Base-by-base conservation (phyloP, 2,797 vertebrate genomes). In the Ataeniobius toweri region DNA sequence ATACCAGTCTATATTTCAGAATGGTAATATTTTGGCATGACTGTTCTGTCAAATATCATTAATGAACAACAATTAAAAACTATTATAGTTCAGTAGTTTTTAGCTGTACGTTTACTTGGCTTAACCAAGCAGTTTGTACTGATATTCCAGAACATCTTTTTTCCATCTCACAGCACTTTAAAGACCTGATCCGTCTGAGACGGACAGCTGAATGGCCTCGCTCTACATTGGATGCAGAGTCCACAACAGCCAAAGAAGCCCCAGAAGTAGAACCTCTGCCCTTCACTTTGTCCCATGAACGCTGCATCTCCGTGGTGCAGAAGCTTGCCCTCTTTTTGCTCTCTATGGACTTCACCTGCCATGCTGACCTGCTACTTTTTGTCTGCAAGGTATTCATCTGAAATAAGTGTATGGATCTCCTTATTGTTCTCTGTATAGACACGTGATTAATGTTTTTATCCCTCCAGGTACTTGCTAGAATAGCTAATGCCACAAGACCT, bases 341-440 rank as follows among this genome's bases (percentile, higher is more conserved):
- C 48, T 99, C 98, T 61, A 99, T 99, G 98, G 98, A 99, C 92
- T 99, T 99, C 85, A 99, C 98, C 79, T 99, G 98, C 86, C 98
- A 99, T 69, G 98, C 98, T 14, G 98, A 99, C 94, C 95, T 99
- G 79, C 95, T 99, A 85, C 94, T 99, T 1, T 99, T 99, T 82
- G 97, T 99, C 89, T 99, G 98, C 95, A 99, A 99, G 97, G 98
- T 98, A 84, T 44, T 16, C 10, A 39, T 36, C 50, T 28, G 0
- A 48, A 31, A 8, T 8, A 41, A 7, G 3, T 14, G 1, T 10
- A 1, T 22, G 9, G n/a, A 46, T 0, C 16, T 26, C 12, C 24
- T 7, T 22, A 61, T 14, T 46, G 50, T 12, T 31, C 48, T 53
- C 0, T 48, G 3, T 12, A 0, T 31, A 7, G 28, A 36, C 65